phyloP scores from a whole-genome alignment of 37 sponge, comb jelly and placozoan species.

The Chondrilla cf. caribensis region DNA sequence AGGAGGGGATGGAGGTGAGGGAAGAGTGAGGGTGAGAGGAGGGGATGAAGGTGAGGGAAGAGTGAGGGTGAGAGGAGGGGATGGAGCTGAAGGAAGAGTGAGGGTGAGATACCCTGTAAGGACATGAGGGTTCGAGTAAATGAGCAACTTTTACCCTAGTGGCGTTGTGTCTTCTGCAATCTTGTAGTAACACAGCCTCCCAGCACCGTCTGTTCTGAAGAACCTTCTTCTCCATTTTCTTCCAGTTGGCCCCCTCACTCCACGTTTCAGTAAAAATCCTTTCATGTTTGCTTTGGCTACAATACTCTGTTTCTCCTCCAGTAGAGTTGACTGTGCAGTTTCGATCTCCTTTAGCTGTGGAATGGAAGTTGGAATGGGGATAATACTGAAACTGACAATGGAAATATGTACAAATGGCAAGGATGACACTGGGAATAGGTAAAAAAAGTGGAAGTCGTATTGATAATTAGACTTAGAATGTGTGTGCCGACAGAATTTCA shows the following conservation, averaged over 20 bases:
- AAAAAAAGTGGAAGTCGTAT: too few species aligned
- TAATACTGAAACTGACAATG: not conserved
- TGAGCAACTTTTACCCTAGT: constrained; percentile 65
- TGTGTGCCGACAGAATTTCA: too few species aligned
- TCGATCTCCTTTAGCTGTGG: not conserved
- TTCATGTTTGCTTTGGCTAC: constrained; percentile 16
- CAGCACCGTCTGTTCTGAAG: constrained; percentile 67
- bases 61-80: too few species aligned
- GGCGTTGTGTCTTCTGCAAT: constrained; percentile 36
- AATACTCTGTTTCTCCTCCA: constrained; percentile 12
- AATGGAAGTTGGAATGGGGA: not conserved
- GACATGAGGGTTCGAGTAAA: too few species aligned
- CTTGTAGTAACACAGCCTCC: constrained; percentile 75
- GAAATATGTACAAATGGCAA: not conserved
- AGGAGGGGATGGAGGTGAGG: too few species aligned
- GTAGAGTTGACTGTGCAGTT: not conserved
- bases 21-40: too few species aligned
- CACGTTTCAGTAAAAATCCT: constrained; percentile 75
- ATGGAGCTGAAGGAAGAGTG: too few species aligned
- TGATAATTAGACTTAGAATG: too few species aligned
- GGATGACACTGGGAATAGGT: too few species aligned
- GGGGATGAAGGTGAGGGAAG: too few species aligned
- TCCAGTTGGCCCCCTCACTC: constrained; percentile 69
- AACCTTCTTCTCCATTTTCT: constrained; percentile 65
- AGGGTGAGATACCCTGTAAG: too few species aligned